A percentile compares a stretch with the other conserved stretches of the same genome.
phyloP scores from a whole-genome alignment of 2,888 invertebrate genomes.

The Muscina levida region DNA sequence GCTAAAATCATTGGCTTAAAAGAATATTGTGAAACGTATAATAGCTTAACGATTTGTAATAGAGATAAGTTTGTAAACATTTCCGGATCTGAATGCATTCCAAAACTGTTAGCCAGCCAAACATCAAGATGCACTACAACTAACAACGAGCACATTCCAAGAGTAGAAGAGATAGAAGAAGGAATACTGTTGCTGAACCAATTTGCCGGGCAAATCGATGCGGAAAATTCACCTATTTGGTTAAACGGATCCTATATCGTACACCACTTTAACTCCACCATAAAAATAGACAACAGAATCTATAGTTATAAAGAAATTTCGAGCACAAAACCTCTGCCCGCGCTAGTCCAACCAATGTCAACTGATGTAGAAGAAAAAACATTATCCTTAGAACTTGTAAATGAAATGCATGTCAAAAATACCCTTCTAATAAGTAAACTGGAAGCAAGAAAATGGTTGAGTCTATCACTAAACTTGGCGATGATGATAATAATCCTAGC shows the following conservation, averaged over 20 bases:
- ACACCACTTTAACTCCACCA: not conserved
- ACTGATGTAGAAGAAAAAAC: slow-evolving; percentile 5
- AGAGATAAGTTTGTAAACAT: slow-evolving; percentile 17
- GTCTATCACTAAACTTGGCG: not conserved
- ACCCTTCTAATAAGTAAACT: not conserved
- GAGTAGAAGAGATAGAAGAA: not conserved
- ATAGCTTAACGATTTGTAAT: slow-evolving; percentile 27
- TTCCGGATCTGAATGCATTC: not conserved
- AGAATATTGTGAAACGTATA: too few relatives aligned
- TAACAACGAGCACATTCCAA: slow-evolving; percentile 6
- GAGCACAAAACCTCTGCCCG: slow-evolving; percentile 27
- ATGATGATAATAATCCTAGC: not conserved
- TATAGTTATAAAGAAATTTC: too few relatives aligned
- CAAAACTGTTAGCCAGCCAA: slow-evolving; percentile 7
- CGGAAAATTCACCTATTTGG: not conserved
- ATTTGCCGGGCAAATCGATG: slow-evolving; percentile 20
- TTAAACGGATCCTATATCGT: slow-evolving; percentile 21
- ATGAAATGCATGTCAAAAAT: slow-evolving; percentile 7
- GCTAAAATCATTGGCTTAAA: slow-evolving; percentile 12
- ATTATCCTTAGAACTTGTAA: slow-evolving; percentile 20
- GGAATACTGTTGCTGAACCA: slow-evolving; percentile 18
- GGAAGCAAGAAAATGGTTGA: not conserved
- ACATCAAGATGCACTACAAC: not conserved
- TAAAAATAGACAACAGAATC: not conserved
- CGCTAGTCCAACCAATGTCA: slow-evolving; percentile 28